Conservation (phyloP, 2,888 invertebrate species). For the Drosophila bunnanda region DNA sequence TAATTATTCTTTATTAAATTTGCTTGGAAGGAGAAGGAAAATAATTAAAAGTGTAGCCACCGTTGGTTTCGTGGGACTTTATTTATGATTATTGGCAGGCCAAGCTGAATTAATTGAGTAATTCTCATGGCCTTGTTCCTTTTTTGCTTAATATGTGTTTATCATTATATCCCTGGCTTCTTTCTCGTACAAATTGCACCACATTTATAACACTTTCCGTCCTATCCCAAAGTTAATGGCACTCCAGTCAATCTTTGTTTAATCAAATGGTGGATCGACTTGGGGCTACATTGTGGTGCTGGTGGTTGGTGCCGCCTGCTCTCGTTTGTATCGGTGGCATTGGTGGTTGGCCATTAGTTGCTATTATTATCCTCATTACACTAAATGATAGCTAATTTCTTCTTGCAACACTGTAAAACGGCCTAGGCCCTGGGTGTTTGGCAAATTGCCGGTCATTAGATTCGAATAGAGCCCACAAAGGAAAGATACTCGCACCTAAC, state of each 20-base stretch:
- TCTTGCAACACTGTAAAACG: constrained; percentile 75
- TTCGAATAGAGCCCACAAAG: constrained; percentile 9
- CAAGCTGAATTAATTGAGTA: constrained; percentile 68
- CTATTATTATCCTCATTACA: constrained; percentile 74
- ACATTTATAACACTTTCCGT: constrained; percentile 73
- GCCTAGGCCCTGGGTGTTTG: constrained; percentile 29
- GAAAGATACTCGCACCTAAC: constrained; percentile 7
- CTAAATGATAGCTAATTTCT: constrained; percentile 77
- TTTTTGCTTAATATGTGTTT: constrained; percentile 36
- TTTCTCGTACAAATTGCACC: constrained; percentile 56
- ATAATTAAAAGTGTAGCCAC: constrained; percentile 61
- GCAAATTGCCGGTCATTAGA: constrained; percentile 41
- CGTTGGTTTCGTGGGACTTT: constrained; percentile 42
- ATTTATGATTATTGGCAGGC: constrained; percentile 76
- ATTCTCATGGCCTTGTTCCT: constrained; percentile 43
- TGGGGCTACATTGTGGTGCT: constrained; percentile 8
- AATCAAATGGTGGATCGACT: constrained; percentile 51
- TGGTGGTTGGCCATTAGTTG: constrained; percentile 61
- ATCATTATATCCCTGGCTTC: constrained; percentile 17
- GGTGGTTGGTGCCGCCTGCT: constrained; percentile 9
- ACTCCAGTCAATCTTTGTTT: constrained; percentile 76
- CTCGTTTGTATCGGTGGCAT: constrained; percentile 2
- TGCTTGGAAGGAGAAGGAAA: constrained; percentile 46
- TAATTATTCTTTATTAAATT: constrained; percentile 78
- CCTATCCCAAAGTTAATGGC: constrained; percentile 65